phyloP scores from a whole-genome alignment of 2,797 vertebrate genomes.

The Microctenopoma stevenorrisi region DNA sequence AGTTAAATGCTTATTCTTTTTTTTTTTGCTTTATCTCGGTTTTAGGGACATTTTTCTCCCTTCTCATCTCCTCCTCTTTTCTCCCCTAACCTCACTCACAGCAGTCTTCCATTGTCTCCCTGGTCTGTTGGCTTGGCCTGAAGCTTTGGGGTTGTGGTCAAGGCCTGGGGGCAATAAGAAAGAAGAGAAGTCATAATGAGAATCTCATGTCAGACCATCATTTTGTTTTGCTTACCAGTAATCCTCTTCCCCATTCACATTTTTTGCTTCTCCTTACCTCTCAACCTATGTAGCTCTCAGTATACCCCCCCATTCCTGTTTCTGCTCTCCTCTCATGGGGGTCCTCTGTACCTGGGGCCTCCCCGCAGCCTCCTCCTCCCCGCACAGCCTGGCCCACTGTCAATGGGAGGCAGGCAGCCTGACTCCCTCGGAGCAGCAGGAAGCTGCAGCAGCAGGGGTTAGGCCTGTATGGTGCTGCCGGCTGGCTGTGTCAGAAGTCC shows the following conservation, averaged over 20 bases:
- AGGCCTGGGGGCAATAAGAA: constrained; percentile 67
- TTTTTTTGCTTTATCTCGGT: constrained; percentile 29
- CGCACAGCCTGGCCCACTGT: constrained; percentile 69
- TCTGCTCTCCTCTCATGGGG: constrained; percentile 52
- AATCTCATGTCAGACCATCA: constrained; percentile 36
- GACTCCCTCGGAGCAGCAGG: constrained; percentile 76
- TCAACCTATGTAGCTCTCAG: constrained; percentile 31
- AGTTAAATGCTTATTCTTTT: constrained; percentile 2
- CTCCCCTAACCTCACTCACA: constrained; percentile 68
- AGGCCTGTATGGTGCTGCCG: constrained; percentile 76
- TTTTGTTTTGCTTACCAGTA: constrained; percentile 4
- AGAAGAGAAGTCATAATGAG: constrained; percentile 67
- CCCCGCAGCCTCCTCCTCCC: constrained; percentile 63
- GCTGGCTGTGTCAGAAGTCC: constrained; percentile 81
- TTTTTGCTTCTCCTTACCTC: constrained; percentile 10
- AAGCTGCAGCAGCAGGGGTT: constrained; percentile 80
- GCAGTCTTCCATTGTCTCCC: constrained; percentile 56
- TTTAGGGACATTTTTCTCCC: constrained; percentile 26
- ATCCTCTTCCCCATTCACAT: constrained; percentile 11
- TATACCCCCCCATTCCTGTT: constrained; percentile 35
- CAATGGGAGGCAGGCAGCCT: constrained; percentile 78
- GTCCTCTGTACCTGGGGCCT: constrained; percentile 62
- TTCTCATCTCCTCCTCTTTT: constrained; percentile 2
- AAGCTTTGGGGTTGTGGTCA: constrained; percentile 73
- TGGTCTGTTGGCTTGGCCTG: constrained; percentile 63